Base-by-base conservation (phyloP, 2,888 invertebrate species). In the Branchellion lobata region DNA sequence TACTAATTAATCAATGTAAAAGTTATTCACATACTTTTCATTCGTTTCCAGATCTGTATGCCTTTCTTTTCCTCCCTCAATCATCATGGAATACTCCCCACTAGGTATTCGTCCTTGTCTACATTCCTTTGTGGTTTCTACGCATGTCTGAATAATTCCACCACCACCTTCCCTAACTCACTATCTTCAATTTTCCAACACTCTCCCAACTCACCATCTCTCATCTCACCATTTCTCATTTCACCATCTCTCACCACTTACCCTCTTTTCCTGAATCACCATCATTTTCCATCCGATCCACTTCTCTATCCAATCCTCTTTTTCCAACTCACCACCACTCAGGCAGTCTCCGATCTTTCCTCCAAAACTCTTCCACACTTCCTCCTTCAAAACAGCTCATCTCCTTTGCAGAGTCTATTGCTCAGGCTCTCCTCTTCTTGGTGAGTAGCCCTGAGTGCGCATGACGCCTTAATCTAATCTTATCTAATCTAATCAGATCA, bases 341-440 rank as follows among this genome's bases (percentile, higher is more conserved):
- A 2, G 83, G 80, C 5, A 31, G 78, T n/a, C 65, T 82, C 18
- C 80, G 79, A 27, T 40, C 21, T 18, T 82, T 81, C 79, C 75
- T 82, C 33, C 34, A 53, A 29, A 29, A 71, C 31, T 80, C 79
- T 31, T 65, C 76, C 18, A 34, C 47, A 29, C 74, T 75, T 24
- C 57, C 81, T 0, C 71, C 69, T n/a, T 69, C 69, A 53, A 61
- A 61, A 21, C 81, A 81, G 53, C 80, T 82, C 5, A 78, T 82
- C 31, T 36, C 75, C 18, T 77, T 75, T 8, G 81, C 81, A 0
- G 82, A 82, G 34, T 80, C 81, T 27, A 79, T 82, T n/a, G 81
- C 82, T 2, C 81, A 81, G 34, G 82, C 82, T 31, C 78, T 82
- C 24, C 65, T 47, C 29, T 82, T 81, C 68, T 33, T 82, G 80